Conservation (phyloP, 2,113 vertebrate genomes). For the Scartelaos histophorus region DNA sequence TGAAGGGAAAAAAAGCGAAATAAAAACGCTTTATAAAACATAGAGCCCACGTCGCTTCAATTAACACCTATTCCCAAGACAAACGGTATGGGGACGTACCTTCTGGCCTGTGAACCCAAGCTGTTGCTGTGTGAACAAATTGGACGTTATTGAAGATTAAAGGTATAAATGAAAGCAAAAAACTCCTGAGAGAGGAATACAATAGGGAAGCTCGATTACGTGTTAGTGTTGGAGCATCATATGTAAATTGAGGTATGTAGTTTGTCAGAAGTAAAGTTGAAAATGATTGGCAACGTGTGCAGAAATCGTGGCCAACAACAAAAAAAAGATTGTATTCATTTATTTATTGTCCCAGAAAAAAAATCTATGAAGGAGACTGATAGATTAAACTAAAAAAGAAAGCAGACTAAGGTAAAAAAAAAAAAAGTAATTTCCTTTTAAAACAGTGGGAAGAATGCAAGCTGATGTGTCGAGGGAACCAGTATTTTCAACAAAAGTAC, state of each 20-base stretch:
- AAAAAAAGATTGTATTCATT: neutral
- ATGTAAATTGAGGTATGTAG: neutral
- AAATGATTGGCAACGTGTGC: neutral
- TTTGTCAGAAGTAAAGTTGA: neutral
- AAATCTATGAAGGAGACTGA: neutral
- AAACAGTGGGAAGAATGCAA: too few species aligned
- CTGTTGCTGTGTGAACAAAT: neutral
- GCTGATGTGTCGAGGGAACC: too few species aligned
- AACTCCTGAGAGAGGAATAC: neutral
- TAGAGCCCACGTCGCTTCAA: neutral
- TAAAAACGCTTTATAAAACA: neutral
- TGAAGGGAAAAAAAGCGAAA: slow-evolving; percentile 14
- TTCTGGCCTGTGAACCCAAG: neutral
- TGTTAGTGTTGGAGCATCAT: neutral
- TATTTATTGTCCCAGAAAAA: neutral
- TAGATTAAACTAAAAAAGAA: neutral
- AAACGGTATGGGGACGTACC: slow-evolving; percentile 3
- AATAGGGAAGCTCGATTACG: neutral
- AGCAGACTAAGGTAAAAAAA: neutral
- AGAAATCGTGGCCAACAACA: too few species aligned
- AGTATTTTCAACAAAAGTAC: too few species aligned
- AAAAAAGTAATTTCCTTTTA: neutral
- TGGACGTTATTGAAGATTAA: slow-evolving; percentile 3
- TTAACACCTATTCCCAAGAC: slow-evolving; percentile 3
- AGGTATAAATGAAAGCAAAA: neutral